Percentiles rank a stretch among this genome's conserved stretches.
Evolutionary conservation across 2,113 vertebrate species (phyloP).

Genomic region (Oenanthe oenanthe): DNA sequence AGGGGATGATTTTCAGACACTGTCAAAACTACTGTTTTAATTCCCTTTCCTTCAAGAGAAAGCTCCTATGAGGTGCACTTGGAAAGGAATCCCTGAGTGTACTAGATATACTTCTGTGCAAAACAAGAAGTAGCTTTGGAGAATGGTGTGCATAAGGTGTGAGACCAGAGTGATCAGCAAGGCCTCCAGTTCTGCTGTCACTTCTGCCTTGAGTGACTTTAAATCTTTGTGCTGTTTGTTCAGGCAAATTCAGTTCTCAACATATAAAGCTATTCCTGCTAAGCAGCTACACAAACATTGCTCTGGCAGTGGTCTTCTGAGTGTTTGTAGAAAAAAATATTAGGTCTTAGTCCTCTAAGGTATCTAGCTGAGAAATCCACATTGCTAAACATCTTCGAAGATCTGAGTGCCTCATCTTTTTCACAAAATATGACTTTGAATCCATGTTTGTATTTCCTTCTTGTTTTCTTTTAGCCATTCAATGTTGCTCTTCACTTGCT

Average conservation of each 20-base stretch:
- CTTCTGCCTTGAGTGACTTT: background rate
- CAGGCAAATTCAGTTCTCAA: background rate
- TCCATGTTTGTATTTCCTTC: conserved; percentile 79
- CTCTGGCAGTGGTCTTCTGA: background rate
- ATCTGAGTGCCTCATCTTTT: background rate
- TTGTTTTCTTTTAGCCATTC: conserved; percentile 83
- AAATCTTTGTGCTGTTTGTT: background rate
- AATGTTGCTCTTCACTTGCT: conserved; percentile 91
- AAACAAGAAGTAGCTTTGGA: conserved; percentile 56
- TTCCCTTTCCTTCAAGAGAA: conserved; percentile 54
- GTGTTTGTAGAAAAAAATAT: background rate
- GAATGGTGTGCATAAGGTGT: background rate
- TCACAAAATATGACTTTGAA: background rate
- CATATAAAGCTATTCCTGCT: background rate
- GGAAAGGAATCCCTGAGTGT: conserved; percentile 74
- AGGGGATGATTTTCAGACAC: conserved; percentile 49
- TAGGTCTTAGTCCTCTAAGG: background rate
- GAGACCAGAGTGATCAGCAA: background rate
- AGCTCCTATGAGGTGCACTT: conserved; percentile 35
- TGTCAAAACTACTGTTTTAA: conserved; percentile 36
- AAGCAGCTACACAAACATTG: background rate
- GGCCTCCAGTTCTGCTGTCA: background rate
- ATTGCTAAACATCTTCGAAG: background rate
- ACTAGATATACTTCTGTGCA: background rate
- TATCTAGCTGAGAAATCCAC: background rate